Evolutionary conservation across 2,113 vertebrate species (phyloP), one percentile per base, ranked within the genome.

Genomic region (Larimichthys crocea): DNA sequence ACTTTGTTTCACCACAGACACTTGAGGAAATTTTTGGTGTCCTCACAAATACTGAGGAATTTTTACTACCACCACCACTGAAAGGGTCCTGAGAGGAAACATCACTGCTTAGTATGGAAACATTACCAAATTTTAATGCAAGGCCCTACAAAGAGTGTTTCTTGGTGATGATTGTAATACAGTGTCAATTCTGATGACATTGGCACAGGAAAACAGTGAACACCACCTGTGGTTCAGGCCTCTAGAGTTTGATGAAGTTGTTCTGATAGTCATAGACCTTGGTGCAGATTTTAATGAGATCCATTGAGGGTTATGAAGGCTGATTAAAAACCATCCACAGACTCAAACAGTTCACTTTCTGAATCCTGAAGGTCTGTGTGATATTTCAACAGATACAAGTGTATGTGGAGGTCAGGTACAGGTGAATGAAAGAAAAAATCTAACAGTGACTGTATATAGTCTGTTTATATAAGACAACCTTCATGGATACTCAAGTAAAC

Each of bases 401-500:
- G 35, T 42, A 11, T n/a, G 7, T 63, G 10, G 14, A 49, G 14
- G 48, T 49, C 48, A 16, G 44, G 48, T 49, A 49, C 31, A 35
- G 31, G 31, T 35, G 6, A 35, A 35, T 8, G 31, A 35, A 35
- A 35, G 31, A 35, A 7, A 35, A 5, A 35, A 24, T 24, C 31
- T 35, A 35, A 35, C 17, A 22, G n/a, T 56, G 3, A 31, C 31
- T 31, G 31, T 31, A 31, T 31, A 31, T 31, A 31, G 4, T 31
- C 31, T 50, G 49, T 50, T 50, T 3, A 20, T 52, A 20, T 20
- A 53, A 53, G n/a, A 22, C 0, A 29, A 2, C 0, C 2, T 52
- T 42, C 19, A 79, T 76, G 67, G 56, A 65, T 19, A 0, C 40
- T 42, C 0, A 29, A 48, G 15, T 79, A 0, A 89, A 88, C 74